Evolutionary conservation across 2,888 invertebrate species (phyloP), one percentile per base, ranked within the genome.

Genomic region (Nemurella pictetii): DNA sequence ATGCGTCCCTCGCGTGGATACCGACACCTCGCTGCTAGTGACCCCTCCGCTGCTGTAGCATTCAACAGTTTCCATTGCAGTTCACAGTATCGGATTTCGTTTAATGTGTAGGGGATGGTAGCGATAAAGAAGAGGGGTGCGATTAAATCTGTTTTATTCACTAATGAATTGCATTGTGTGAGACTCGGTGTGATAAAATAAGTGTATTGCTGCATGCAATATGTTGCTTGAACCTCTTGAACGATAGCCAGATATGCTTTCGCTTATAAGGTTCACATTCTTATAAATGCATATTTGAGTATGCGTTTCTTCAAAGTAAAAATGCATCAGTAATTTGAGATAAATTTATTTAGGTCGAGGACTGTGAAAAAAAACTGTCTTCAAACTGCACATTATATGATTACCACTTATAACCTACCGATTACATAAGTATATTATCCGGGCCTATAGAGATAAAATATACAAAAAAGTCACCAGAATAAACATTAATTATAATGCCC

Each of bases 21-120:
- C 9, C 2, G 15, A 3, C 55, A 12, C n/a, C 55, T 55, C 3
- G 20, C 55, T 55, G 20, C 55, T n/a, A n/a, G n/a, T n/a, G n/a
- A n/a, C 36, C 36, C 15, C 75, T 26, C 27, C 75, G 26, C 75
- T 12, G 27, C 26, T 75, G 75, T 3, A 27, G 28, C 75, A 75
- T 28, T 28, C 75, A 26, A 27, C 75, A 27, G 75, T 26, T 4
- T 26, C n/a, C n/a, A n/a, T 15, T 20, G 20, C 55, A 55, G 15
- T 12, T 55, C 20, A 7, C 75, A 36, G 75, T 75, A 75, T 75
- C 75, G 75, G 75, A 75, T 75, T 75, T 75, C 75, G 26, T 75
- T 75, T 26, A 75, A 75, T 75, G 26, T 0, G 7, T 75, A 75
- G 28, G 75, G 28, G 27, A 28, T 7, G 25, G 20, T 26, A 25